Evolutionary conservation across 2,888 invertebrate species (phyloP).

Genomic region (Tenthredo scrophulariae): DNA sequence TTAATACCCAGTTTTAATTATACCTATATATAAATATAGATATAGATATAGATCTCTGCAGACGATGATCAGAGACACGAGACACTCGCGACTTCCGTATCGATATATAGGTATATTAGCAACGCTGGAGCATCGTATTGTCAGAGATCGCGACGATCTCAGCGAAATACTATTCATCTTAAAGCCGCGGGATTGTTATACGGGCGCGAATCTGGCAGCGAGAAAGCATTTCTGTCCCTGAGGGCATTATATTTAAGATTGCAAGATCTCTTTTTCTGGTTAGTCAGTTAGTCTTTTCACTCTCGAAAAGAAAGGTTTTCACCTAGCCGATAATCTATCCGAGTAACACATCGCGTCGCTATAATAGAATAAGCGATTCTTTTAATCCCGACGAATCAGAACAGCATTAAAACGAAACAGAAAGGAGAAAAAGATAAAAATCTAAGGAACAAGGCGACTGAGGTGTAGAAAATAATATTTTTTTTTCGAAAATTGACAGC

Average conservation of each 20-base stretch:
- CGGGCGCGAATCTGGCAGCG: slow-evolving; percentile 23
- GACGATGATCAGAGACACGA: not conserved
- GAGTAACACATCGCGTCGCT: not conserved
- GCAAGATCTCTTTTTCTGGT: slow-evolving; percentile 21
- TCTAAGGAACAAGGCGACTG: no score
- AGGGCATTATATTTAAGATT: slow-evolving; percentile 24
- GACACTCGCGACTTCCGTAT: not conserved
- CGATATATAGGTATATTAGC: not conserved
- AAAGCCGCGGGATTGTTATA: slow-evolving; percentile 3
- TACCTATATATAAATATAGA: not conserved
- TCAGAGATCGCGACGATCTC: not conserved
- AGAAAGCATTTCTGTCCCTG: slow-evolving; percentile 48
- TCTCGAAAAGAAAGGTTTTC: slow-evolving; percentile 50
- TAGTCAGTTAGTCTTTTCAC: slow-evolving; percentile 37
- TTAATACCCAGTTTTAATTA: not conserved
- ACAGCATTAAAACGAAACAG: not conserved
- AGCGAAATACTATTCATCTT: slow-evolving; percentile 8
- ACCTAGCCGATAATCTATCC: not conserved
- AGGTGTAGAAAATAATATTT: not conserved
- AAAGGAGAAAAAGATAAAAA: not conserved
- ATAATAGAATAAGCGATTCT: not conserved
- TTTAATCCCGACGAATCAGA: not conserved
- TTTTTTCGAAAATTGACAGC: slow-evolving; percentile 45
- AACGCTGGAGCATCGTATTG: not conserved
- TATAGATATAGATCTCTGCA: not conserved